Base-by-base conservation (phyloP, 2,888 invertebrate species). In the Xestia xanthographa region DNA sequence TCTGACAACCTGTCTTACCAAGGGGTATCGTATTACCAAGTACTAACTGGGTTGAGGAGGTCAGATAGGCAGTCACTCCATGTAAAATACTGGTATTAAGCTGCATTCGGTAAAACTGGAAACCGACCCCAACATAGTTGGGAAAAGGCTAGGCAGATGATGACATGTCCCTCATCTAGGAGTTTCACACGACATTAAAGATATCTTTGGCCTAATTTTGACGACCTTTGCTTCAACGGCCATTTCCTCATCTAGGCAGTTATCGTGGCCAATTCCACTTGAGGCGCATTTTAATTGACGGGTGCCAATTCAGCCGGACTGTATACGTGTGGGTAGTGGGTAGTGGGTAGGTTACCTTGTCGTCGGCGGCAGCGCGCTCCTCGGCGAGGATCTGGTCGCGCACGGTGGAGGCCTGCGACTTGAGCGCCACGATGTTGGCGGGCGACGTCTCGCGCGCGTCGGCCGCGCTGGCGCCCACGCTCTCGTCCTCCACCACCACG, bases 341-440 rank as follows among this genome's bases (percentile, higher is more conserved):
- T n/a, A n/a, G 2, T 66, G 9, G 34, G 11, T 22, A 45, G 20
- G 4, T 17, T 17, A 97, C 97, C 96, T 97, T 97, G 81, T 98
- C 98, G 88, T 98, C 98, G 45, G 94, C 90, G 71, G 96, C 96
- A 43, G 97, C 97, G 84, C 97, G 97, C 90, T 98, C 98, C 91
- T 98, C 98, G 88, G 98, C 97, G 65, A 98, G 94, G 88, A 99
- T 97, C 93, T 98, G 98, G 95, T 99, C 99, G 78, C 99, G 97
- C 17, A 98, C 98, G 53, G 98, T 98, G 87, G 98, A 98, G 1
- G 98, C 98, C 93, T 98, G 98, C 77, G 98, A 98, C 94, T 98
- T 98, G 85, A 99, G 97, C 83, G 98, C 97, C 74, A 98, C 98
- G 88, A 99, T 98, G 94, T 98, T 98, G 41, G 98, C 98, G 58